Percentiles rank a stretch among this genome's conserved stretches.
These are phyloP conservation scores for Porites lutea DNA, from an alignment of 64 coral and sea anemone genomes.

Conservation along the genomic window DNA sequence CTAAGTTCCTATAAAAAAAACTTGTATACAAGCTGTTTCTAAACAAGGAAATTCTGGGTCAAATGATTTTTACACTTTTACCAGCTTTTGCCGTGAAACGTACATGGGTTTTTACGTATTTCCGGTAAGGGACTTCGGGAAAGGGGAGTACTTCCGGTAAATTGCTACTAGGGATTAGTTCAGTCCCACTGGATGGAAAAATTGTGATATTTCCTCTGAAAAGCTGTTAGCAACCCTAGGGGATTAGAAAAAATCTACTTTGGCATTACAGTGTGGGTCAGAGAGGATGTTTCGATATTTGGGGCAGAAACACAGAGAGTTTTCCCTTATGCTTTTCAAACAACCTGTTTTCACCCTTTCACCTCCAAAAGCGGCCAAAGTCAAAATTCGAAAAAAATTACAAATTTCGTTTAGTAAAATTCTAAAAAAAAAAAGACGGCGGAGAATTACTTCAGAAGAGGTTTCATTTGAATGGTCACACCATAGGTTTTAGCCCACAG, in stretches of 20 bases:
- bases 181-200: not conserved
- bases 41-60: conserved; percentile 11
- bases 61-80: not conserved
- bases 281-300: conserved; percentile 1
- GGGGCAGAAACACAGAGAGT: no score
- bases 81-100: not conserved
- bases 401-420: no score
- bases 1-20: no score
- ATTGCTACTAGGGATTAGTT: not conserved
- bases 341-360: no score
- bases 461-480: no score
- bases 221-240: not conserved
- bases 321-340: no score
- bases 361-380: no score
- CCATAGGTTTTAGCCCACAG: no score
- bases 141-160: conserved; percentile 33
- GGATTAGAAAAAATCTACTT: not conserved
- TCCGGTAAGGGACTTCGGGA: not conserved
- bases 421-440: not conserved
- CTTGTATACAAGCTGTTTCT: not conserved
- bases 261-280: not conserved
- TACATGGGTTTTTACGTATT: conserved; percentile 9
- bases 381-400: no score
- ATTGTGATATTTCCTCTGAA: conserved; percentile 20
- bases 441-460: no score